phyloP scores from a whole-genome alignment of 1,140 invertebrate species.

The Colletes gigas region DNA sequence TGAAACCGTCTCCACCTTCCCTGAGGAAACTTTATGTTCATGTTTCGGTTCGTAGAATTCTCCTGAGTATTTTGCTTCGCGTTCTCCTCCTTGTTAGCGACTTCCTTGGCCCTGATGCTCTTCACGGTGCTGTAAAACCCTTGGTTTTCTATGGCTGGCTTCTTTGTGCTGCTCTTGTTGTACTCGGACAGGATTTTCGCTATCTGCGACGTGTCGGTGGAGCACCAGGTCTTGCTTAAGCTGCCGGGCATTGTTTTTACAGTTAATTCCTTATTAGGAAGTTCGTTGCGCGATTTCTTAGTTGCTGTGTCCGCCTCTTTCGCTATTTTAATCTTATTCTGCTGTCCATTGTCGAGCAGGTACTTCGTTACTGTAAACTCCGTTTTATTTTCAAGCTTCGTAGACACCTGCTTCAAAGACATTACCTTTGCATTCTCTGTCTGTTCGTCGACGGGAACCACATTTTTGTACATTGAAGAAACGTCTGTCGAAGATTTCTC shows the following conservation, averaged over 20 bases:
- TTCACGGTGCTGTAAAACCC: constrained; percentile 1
- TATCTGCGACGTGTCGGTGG: constrained; percentile 63
- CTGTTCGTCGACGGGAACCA: constrained; percentile 14
- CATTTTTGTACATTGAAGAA: constrained; percentile 62
- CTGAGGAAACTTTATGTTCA: constrained; percentile 36
- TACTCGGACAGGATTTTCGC: constrained; percentile 68
- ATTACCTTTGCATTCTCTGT: not conserved
- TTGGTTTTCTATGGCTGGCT: constrained; percentile 22
- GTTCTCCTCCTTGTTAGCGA: not conserved
- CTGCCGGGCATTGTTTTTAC: not conserved
- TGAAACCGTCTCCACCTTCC: constrained; percentile 53
- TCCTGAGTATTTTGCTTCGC: not conserved
- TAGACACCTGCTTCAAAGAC: constrained; percentile 10
- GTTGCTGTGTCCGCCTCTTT: constrained; percentile 1
- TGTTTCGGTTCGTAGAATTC: not conserved
- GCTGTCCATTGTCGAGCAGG: not conserved
- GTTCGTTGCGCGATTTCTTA: not conserved
- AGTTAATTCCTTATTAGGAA: not conserved
- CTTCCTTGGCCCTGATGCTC: constrained; percentile 13
- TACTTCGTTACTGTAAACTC: constrained; percentile 40
- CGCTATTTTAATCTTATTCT: constrained; percentile 18
- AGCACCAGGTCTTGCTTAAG: constrained; percentile 26
- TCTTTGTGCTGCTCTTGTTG: constrained; percentile 51
- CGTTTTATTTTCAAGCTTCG: constrained; percentile 8
- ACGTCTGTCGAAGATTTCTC: constrained; percentile 63